These are phyloP conservation scores for Drosophila merina DNA, from an alignment of 2,888 invertebrate species.

Conservation along the genomic window DNA sequence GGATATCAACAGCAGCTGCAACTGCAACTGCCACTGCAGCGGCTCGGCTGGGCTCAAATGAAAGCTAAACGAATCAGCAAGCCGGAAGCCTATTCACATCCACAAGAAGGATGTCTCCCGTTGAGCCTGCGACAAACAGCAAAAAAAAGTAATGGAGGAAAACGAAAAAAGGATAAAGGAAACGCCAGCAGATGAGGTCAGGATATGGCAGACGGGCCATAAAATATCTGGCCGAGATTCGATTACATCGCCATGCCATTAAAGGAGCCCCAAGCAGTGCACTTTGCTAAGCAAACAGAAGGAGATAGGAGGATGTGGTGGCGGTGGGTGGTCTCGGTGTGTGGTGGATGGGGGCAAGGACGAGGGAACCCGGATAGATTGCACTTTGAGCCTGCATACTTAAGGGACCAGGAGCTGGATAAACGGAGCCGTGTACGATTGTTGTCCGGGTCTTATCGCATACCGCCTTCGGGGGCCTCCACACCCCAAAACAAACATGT, in stretches of 20 bases:
- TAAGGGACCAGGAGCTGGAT: constrained; percentile 34
- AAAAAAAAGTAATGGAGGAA: not conserved
- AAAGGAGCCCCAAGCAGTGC: constrained; percentile 51
- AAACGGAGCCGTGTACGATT: constrained; percentile 63
- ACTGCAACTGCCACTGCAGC: constrained; percentile 9
- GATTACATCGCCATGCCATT: constrained; percentile 65
- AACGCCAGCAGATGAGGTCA: constrained; percentile 67
- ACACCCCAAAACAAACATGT: constrained; percentile 64
- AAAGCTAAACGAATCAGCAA: constrained; percentile 73
- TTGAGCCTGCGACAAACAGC: constrained; percentile 36
- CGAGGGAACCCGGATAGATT: constrained; percentile 22
- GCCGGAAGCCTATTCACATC: constrained; percentile 73
- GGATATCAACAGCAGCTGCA: constrained; percentile 31
- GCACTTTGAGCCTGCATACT: constrained; percentile 59
- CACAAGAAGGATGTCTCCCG: constrained; percentile 24
- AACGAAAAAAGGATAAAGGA: constrained; percentile 13
- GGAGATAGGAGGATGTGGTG: not conserved
- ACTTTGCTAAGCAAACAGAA: constrained; percentile 66
- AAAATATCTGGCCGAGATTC: constrained; percentile 58
- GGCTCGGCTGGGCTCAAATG: constrained; percentile 37
- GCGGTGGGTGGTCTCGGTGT: not conserved
- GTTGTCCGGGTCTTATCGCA: constrained; percentile 69
- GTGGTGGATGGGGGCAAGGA: not conserved
- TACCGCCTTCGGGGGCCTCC: constrained; percentile 16
- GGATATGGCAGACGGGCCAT: constrained; percentile 52